Conservation (phyloP, 2,888 invertebrate species). For the Choristoneura rosaceana region DNA sequence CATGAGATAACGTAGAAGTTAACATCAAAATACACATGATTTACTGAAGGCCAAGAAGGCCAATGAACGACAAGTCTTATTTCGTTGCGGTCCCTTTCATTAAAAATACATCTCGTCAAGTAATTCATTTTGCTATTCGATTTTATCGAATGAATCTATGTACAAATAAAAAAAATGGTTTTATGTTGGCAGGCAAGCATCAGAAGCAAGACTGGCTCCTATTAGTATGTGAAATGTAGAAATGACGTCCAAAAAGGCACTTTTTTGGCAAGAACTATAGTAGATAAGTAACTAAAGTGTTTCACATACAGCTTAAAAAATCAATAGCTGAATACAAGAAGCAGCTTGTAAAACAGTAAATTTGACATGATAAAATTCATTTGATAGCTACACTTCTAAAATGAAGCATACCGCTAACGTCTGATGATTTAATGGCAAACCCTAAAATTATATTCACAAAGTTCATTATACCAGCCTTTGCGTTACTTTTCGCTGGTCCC, state of each 20-base stretch:
- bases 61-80: not conserved
- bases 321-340: not conserved
- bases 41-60: not conserved
- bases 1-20: too few species aligned
- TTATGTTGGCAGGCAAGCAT: slow-evolving; percentile 23
- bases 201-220: slow-evolving; percentile 26
- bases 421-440: slow-evolving; percentile 43
- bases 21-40: too few species aligned
- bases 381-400: slow-evolving; percentile 27
- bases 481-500: slow-evolving; percentile 57
- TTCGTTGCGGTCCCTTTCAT: not conserved
- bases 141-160: slow-evolving; percentile 18
- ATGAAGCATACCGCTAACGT: slow-evolving; percentile 34
- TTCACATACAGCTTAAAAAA: not conserved
- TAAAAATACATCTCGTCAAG: not conserved
- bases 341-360: not conserved
- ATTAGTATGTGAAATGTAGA: not conserved
- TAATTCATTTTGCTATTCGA: slow-evolving; percentile 10
- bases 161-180: slow-evolving; percentile 27
- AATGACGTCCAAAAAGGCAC: too few species aligned
- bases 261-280: slow-evolving; percentile 15
- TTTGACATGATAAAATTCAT: not conserved
- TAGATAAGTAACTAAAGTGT: too few species aligned
- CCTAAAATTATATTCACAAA: slow-evolving; percentile 51
- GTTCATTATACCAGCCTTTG: slow-evolving; percentile 50